Conservation (phyloP, 2,888 invertebrate genomes). For the Aspidiotus rigidus region DNA sequence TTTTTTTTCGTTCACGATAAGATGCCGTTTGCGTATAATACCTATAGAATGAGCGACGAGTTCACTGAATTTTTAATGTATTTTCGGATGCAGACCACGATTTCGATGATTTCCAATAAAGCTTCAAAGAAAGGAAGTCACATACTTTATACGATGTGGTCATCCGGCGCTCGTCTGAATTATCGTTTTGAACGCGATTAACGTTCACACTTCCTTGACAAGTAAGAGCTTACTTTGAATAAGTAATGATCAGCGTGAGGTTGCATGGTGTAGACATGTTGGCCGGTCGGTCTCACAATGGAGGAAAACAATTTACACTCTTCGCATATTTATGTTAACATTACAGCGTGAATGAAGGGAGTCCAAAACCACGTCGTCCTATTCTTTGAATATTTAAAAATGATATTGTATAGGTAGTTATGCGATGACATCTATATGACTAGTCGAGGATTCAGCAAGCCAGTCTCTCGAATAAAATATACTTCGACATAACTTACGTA, state of each 20-base stretch:
- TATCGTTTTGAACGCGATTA: constrained; percentile 14
- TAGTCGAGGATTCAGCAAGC: too few species aligned
- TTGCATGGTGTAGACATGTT: constrained; percentile 20
- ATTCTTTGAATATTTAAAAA: constrained; percentile 19
- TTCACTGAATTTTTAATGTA: not conserved
- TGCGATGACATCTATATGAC: too few species aligned
- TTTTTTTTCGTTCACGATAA: too few species aligned
- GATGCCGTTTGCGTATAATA: too few species aligned
- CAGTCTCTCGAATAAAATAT: too few species aligned
- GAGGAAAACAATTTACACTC: constrained; percentile 32
- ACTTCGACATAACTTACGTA: too few species aligned
- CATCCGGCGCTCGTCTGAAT: constrained; percentile 26
- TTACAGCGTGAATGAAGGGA: constrained; percentile 26
- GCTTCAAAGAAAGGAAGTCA: constrained; percentile 25
- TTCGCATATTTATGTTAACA: constrained; percentile 33
- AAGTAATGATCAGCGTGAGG: constrained; percentile 22
- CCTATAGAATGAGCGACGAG: not conserved
- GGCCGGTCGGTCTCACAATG: constrained; percentile 31
- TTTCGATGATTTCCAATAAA: not conserved
- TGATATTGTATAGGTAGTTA: too few species aligned
- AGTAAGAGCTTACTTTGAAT: constrained; percentile 22
- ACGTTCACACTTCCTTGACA: constrained; percentile 31
- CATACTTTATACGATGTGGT: constrained; percentile 21
- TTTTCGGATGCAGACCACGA: not conserved
- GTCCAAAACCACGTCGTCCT: constrained; percentile 8